Evolutionary conservation across 2,113 vertebrate species (phyloP).

Genomic region (Gulo gulo): DNA sequence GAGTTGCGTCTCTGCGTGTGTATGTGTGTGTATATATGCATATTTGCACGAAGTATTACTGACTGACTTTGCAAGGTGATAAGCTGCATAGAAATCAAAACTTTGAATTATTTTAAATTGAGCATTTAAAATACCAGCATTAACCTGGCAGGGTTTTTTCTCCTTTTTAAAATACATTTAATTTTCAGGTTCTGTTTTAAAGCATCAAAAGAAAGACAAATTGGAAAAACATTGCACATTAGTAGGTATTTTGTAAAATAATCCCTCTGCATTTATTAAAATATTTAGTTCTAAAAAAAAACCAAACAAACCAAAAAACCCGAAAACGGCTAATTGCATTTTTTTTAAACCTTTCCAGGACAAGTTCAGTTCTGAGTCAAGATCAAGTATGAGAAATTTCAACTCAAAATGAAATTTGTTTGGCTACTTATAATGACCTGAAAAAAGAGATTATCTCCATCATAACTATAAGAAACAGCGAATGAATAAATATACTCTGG

Average conservation of each 20-base stretch:
- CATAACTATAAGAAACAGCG: conserved; percentile 57
- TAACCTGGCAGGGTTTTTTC: conserved; percentile 66
- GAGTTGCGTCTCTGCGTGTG: not conserved
- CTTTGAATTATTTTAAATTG: conserved; percentile 79
- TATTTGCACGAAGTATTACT: not conserved
- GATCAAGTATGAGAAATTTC: conserved; percentile 77
- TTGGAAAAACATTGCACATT: conserved; percentile 75
- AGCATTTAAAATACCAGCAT: conserved; percentile 78
- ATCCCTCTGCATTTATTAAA: conserved; percentile 69
- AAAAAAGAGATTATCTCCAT: conserved; percentile 70
- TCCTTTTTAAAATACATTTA: conserved; percentile 72
- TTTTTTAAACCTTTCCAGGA: conserved; percentile 78
- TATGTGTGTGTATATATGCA: not conserved
- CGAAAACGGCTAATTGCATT: conserved; percentile 61
- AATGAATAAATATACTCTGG: conserved; percentile 67
- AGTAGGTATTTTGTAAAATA: conserved; percentile 80
- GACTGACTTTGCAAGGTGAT: conserved; percentile 66
- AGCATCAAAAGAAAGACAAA: conserved; percentile 75
- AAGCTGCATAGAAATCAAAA: conserved; percentile 70
- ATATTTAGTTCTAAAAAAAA: conserved; percentile 68
- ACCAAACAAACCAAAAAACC: not conserved
- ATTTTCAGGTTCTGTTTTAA: conserved; percentile 78
- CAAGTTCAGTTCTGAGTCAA: conserved; percentile 76
- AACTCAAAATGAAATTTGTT: conserved; percentile 66
- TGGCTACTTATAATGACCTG: conserved; percentile 60